Percentiles rank a stretch among this genome's conserved stretches.
Conservation (phyloP, 2,888 invertebrate genomes). For the Rugalucina vietnamica region DNA sequence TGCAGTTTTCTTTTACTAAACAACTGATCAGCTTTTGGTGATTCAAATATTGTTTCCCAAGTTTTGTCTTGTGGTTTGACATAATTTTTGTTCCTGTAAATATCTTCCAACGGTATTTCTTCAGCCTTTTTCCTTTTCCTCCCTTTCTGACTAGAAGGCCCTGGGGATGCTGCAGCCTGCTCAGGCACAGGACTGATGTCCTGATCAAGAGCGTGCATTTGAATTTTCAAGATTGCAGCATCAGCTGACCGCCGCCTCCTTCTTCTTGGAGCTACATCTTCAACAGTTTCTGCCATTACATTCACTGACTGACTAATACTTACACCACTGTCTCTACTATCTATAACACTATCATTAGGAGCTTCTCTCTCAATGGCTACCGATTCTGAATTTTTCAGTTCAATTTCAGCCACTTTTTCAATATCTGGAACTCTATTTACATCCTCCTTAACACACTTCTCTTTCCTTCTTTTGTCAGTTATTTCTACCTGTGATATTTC, state of each 20-base stretch:
- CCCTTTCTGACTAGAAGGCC: constrained; percentile 16
- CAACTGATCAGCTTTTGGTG: constrained; percentile 52
- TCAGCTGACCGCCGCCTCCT: constrained; percentile 33
- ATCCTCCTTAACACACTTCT: not conserved
- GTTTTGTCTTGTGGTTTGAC: constrained; percentile 66
- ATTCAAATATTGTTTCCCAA: constrained; percentile 77
- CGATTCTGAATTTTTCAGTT: not conserved
- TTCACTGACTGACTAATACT: not conserved
- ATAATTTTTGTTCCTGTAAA: constrained; percentile 74
- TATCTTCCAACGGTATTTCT: constrained; percentile 52
- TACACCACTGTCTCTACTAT: not conserved
- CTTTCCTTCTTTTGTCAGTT: not conserved
- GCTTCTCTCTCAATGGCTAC: not conserved
- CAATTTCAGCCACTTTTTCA: too few species aligned
- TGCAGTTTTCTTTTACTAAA: constrained; percentile 63
- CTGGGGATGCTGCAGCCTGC: constrained; percentile 3
- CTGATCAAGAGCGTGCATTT: not conserved
- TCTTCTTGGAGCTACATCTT: constrained; percentile 8
- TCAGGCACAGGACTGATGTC: not conserved
- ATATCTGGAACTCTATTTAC: not conserved
- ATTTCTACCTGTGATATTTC: constrained; percentile 17
- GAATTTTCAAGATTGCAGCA: constrained; percentile 36
- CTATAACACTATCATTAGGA: not conserved
- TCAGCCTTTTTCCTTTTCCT: constrained; percentile 42
- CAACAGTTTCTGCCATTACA: not conserved